Conservation (phyloP, 2,797 vertebrate species). For the Myotis pilosus region DNA sequence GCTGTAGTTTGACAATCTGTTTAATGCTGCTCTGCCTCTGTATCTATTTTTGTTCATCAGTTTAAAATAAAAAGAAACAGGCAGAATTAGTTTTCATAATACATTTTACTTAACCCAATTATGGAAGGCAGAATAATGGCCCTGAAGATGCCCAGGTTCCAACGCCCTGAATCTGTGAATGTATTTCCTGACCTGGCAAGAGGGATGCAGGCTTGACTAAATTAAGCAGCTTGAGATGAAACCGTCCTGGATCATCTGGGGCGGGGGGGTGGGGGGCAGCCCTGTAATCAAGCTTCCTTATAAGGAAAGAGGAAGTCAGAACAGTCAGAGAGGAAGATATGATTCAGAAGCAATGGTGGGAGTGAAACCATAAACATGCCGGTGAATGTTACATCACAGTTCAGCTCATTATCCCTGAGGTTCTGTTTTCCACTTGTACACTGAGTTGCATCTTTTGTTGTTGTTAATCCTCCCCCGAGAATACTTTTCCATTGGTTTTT, state of each 20-base stretch:
- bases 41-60: no score
- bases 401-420: background rate
- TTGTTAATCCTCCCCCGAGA: no score
- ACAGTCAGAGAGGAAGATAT: background rate
- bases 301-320: background rate
- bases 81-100: background rate
- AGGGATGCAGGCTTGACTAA: background rate
- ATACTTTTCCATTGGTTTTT: no score
- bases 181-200: background rate
- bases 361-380: background rate
- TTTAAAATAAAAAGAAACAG: background rate
- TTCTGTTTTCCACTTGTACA: background rate
- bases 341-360: background rate
- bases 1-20: no score
- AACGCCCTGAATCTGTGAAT: background rate
- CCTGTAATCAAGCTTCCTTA: background rate
- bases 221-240: background rate
- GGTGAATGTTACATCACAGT: background rate
- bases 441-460: no score
- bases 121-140: no score
- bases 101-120: background rate
- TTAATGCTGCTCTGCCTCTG: no score
- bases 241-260: background rate
- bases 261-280: no score
- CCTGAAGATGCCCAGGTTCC: background rate